Evolutionary conservation across 2,888 invertebrate genomes (phyloP), one percentile per base, ranked within the genome.

Genomic region (Amphipoea oculea): DNA sequence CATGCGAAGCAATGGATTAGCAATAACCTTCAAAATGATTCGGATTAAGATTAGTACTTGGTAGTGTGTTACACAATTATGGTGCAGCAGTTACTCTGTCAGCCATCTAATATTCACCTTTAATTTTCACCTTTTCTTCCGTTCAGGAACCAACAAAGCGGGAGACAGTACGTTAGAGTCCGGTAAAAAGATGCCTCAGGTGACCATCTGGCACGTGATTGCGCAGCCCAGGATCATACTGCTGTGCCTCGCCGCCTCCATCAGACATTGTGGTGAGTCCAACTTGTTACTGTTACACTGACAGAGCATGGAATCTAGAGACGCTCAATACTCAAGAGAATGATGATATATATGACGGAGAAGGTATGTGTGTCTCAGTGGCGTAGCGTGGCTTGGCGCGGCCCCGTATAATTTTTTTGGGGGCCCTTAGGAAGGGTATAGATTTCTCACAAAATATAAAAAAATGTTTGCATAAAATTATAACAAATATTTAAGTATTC

Each of bases 161-260:
- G 93, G 93, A 0, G 95, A 95, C 62, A 89, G 94, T 0, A 84
- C 93, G 0, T 66, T 96, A 68, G 96, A 96, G 71, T 94, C 96
- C 0, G 96, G 95, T 67, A 97, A 92, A 95, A 97, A 92, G 92
- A 95, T 93, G 95, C 96, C 97, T 0, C 97, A 97, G 90, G 93
- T 97, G 1, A 97, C 97, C 3, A 97, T 98, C 88, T 98, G 98
- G 98, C 98, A 97, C 89, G 98, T 98, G 2, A 97, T 99, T 80
- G 95, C 97, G 0, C 98, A 98, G 91, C 99, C 99, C 1, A 97
- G 98, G 79, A 97, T 99, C 86, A 96, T 99, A 57, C 97, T 99
- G 92, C 96, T 99, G 76, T 98, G 98, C 93, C 94, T 99, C 2
- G 99, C 99, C n/a, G 99, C 99, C 36, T 98, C 99, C 65, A 98